Evolutionary conservation across 2,113 vertebrate species (phyloP).

Genomic region (Nannospalax galili): DNA sequence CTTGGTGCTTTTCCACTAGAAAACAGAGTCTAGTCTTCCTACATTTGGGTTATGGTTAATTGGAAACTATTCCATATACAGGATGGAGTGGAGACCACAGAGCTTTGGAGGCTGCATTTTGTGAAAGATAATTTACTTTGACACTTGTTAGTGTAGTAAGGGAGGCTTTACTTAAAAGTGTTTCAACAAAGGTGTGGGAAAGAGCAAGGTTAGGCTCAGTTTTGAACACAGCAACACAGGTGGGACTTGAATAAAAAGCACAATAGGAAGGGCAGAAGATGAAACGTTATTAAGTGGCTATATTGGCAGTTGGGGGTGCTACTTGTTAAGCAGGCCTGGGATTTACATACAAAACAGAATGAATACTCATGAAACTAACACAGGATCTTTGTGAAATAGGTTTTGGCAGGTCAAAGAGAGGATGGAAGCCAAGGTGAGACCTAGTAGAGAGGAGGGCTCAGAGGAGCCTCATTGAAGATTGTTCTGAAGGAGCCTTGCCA

Average conservation of each 20-base stretch:
- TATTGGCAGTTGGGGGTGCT: background rate
- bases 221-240: background rate
- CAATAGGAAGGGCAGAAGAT: background rate
- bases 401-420: too few relatives aligned
- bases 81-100: background rate
- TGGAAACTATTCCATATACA: background rate
- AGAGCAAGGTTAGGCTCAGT: too few relatives aligned
- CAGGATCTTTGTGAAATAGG: too few relatives aligned
- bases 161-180: background rate
- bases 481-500: too few relatives aligned
- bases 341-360: too few relatives aligned
- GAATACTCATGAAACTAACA: too few relatives aligned
- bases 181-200: background rate
- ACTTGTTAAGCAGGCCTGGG: too few relatives aligned
- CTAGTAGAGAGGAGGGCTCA: too few relatives aligned
- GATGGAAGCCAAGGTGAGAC: too few relatives aligned
- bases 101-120: background rate
- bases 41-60: background rate
- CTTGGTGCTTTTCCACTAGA: background rate
- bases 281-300: too few relatives aligned
- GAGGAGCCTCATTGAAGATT: too few relatives aligned
- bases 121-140: background rate
- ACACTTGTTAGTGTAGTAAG: background rate
- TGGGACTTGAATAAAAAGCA: background rate
- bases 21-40: background rate